Percentiles rank a stretch among this genome's conserved stretches.
Conservation (phyloP, 2,113 vertebrate genomes). For the Esox niger region DNA sequence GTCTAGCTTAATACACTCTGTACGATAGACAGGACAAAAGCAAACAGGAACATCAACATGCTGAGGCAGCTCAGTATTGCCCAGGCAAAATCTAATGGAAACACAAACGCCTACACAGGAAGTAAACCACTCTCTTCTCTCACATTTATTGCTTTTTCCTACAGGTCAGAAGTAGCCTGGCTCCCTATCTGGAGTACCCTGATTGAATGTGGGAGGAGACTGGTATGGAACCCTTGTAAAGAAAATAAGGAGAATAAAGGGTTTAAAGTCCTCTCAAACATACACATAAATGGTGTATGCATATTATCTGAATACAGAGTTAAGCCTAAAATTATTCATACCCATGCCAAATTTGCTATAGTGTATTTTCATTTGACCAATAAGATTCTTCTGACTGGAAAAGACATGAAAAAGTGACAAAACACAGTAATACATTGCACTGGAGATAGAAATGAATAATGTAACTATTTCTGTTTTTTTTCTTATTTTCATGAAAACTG, state of each 20-base stretch:
- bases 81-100: background rate
- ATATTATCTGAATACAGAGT: slow-evolving; percentile 28
- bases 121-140: background rate
- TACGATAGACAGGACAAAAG: background rate
- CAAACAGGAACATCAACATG: background rate
- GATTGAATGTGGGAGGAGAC: slow-evolving; percentile 33
- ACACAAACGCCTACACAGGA: background rate
- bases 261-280: slow-evolving; percentile 40
- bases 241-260: slow-evolving; percentile 20
- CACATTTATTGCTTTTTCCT: slow-evolving; percentile 33
- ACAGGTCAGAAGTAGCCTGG: slow-evolving; percentile 29
- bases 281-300: slow-evolving; percentile 40
- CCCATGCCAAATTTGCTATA: no score
- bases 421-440: no score
- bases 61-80: background rate
- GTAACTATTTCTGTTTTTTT: no score
- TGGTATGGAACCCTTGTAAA: slow-evolving; percentile 15
- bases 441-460: no score
- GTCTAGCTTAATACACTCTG: slow-evolving; percentile 4
- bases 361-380: no score
- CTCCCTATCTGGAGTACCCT: slow-evolving; percentile 39
- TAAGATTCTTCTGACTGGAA: no score
- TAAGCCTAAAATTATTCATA: no score
- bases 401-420: no score
- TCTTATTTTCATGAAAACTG: no score